These are phyloP conservation scores for Dendrocincla tyrannina DNA, from an alignment of 2,797 vertebrate genomes.

Conservation along the genomic window DNA sequence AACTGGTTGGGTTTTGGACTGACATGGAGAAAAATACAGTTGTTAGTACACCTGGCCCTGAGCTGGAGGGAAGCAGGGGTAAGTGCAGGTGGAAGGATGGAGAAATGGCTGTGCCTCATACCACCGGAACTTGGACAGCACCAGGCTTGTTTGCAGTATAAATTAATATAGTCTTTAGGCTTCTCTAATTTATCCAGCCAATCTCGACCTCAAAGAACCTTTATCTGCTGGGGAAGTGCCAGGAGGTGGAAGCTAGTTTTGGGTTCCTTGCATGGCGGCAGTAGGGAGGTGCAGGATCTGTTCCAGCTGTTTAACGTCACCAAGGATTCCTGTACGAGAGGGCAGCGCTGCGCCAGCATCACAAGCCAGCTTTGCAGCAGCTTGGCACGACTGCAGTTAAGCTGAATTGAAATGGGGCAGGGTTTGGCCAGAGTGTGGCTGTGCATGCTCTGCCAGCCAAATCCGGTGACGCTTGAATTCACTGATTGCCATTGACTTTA, in stretches of 20 bases:
- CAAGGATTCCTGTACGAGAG: background rate
- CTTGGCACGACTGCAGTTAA: background rate
- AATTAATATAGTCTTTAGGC: background rate
- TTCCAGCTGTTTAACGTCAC: slow-evolving; percentile 42
- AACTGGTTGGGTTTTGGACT: background rate
- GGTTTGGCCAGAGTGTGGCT: background rate
- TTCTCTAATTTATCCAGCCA: background rate
- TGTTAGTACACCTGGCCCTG: background rate
- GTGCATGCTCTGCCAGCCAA: background rate
- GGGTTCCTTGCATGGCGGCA: background rate
- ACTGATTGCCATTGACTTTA: slow-evolving; percentile 28
- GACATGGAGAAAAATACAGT: background rate
- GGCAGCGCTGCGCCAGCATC: background rate
- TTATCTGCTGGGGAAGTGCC: slow-evolving; percentile 8
- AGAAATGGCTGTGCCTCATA: background rate
- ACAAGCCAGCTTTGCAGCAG: background rate
- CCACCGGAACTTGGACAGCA: background rate
- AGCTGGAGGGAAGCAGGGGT: background rate
- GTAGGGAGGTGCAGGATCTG: background rate
- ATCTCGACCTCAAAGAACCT: slow-evolving; percentile 1
- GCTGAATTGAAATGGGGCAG: background rate
- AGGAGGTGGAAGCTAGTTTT: background rate
- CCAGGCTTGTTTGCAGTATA: background rate
- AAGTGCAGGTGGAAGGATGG: background rate
- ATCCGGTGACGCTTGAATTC: slow-evolving; percentile 5